Evolutionary conservation across 1,140 invertebrate species (phyloP).

Genomic region (Euura saliciscinereae): DNA sequence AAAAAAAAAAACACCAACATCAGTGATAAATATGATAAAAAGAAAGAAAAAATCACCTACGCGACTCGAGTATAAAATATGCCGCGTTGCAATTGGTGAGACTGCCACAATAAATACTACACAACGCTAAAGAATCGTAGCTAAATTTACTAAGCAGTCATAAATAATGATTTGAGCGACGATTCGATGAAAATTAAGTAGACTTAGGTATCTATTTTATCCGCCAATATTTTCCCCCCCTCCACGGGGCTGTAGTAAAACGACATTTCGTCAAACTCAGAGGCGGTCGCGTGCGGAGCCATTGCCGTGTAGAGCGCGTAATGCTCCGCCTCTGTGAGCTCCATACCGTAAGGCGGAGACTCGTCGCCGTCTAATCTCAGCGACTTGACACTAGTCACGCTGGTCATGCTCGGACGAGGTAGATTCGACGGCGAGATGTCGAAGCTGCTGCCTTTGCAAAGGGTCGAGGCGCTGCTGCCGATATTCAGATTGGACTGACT

Average conservation of each 20-base stretch:
- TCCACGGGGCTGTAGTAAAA: constrained; percentile 86
- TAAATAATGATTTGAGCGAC: constrained; percentile 15
- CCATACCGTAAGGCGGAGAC: constrained; percentile 54
- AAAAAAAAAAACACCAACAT: too few species aligned
- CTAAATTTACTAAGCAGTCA: constrained; percentile 6
- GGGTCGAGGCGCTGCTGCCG: constrained; percentile 26
- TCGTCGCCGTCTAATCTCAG: constrained; percentile 40
- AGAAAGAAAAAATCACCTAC: too few species aligned
- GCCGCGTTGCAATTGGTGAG: neutral
- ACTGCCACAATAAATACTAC: neutral
- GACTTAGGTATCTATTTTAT: constrained; percentile 38
- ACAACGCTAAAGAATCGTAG: neutral
- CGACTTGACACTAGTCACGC: constrained; percentile 34
- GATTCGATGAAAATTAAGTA: constrained; percentile 17
- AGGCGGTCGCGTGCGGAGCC: constrained; percentile 81
- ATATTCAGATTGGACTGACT: constrained; percentile 29
- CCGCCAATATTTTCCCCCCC: constrained; percentile 68
- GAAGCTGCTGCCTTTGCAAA: constrained; percentile 22
- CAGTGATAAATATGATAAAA: too few species aligned
- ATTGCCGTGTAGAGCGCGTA: constrained; percentile 84
- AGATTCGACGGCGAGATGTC: constrained; percentile 24
- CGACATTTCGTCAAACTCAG: constrained; percentile 86
- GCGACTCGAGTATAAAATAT: neutral
- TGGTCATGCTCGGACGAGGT: constrained; percentile 34
- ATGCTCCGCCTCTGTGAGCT: constrained; percentile 84